These are phyloP conservation scores for Petaurus breviceps DNA, from an alignment of 2,113 vertebrate species.

Conservation along the genomic window DNA sequence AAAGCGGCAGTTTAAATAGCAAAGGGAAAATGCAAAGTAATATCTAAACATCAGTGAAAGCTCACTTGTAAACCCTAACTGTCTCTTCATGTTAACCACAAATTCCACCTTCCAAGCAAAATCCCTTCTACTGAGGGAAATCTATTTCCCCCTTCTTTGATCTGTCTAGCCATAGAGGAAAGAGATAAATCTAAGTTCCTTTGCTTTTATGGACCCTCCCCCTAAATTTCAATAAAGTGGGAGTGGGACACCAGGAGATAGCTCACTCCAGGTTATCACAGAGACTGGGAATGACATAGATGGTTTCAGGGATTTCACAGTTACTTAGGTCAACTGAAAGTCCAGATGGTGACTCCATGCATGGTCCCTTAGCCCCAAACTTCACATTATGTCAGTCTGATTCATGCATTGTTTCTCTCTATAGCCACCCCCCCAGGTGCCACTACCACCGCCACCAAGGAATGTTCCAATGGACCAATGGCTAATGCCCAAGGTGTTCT, in stretches of 20 bases:
- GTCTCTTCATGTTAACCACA: not conserved
- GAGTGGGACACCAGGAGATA: not conserved
- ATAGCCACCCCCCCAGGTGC: not conserved
- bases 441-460: not conserved
- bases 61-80: not conserved
- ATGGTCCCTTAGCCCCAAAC: not conserved
- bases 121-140: not conserved
- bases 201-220: not conserved
- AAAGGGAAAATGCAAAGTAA: not conserved
- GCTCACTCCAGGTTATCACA: not conserved
- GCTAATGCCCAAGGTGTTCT: not conserved
- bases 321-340: not conserved
- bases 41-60: not conserved
- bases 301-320: not conserved
- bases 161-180: not conserved
- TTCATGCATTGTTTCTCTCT: not conserved
- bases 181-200: not conserved
- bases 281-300: not conserved
- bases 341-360: not conserved
- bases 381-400: not conserved
- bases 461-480: not conserved
- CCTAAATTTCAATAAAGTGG: not conserved
- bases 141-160: not conserved
- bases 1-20: not conserved
- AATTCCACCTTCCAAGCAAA: not conserved